A percentile compares a stretch with the other conserved stretches of the same genome.
These are phyloP conservation scores for Formica exsecta DNA, from an alignment of 1,140 invertebrate species.

Conservation along the genomic window DNA sequence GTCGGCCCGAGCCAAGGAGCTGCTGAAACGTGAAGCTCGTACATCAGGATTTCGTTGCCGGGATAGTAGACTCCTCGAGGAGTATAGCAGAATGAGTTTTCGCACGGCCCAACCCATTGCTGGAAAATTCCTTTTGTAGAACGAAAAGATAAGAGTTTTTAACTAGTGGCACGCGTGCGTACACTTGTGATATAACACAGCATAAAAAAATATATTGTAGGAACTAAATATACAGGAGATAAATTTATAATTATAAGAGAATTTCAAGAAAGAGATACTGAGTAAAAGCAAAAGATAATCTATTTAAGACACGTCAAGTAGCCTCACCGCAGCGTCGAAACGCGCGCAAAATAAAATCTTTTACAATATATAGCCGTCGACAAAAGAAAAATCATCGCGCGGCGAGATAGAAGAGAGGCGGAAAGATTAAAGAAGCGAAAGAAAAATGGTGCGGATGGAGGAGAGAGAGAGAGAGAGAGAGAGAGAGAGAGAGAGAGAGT, in stretches of 20 bases:
- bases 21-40: slow-evolving; percentile 66
- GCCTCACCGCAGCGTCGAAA: not conserved
- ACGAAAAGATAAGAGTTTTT: slow-evolving; percentile 7
- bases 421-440: slow-evolving; percentile 61
- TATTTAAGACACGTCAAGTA: not conserved
- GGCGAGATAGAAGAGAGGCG: slow-evolving; percentile 27
- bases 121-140: slow-evolving; percentile 19
- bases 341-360: not conserved
- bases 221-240: not conserved
- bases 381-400: slow-evolving; percentile 48
- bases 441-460: slow-evolving; percentile 42
- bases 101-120: slow-evolving; percentile 36
- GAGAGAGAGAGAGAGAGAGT: slow-evolving; percentile 34
- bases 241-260: not conserved
- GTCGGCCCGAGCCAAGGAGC: slow-evolving; percentile 64
- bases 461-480: too few species aligned
- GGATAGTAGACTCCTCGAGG: slow-evolving; percentile 58
- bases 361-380: not conserved
- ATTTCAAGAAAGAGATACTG: not conserved
- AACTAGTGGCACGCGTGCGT: not conserved
- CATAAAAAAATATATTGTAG: not conserved
- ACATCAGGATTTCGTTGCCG: slow-evolving; percentile 65
- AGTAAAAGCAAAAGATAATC: too few species aligned
- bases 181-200: not conserved
- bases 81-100: slow-evolving; percentile 51